Evolutionary conservation across 2,113 vertebrate species (phyloP).

Genomic region (Carassius auratus): DNA sequence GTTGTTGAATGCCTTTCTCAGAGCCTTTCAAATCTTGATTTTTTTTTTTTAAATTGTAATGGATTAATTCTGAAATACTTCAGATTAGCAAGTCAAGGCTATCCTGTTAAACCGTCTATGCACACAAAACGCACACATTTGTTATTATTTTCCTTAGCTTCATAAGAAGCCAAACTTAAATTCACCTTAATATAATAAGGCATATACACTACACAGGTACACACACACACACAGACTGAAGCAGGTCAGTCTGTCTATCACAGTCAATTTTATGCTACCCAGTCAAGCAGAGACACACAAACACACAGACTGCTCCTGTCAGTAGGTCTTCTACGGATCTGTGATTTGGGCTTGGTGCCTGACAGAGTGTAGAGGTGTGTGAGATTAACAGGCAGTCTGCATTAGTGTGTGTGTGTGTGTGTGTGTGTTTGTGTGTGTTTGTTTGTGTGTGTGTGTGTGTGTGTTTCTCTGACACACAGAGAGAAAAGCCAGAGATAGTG

Average conservation of each 20-base stretch:
- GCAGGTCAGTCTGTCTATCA: slow-evolving; percentile 13
- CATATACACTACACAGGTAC: not conserved
- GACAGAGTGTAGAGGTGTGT: slow-evolving; percentile 45
- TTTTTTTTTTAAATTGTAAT: not conserved
- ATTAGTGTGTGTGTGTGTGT: slow-evolving; percentile 20
- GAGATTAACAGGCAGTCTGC: slow-evolving; percentile 27
- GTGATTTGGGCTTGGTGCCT: slow-evolving; percentile 30
- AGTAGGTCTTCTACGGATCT: slow-evolving; percentile 40
- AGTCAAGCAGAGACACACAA: slow-evolving; percentile 26
- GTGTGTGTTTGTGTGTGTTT: too few species aligned
- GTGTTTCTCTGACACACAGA: not conserved
- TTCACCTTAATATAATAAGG: not conserved
- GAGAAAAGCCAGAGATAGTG: slow-evolving; percentile 4
- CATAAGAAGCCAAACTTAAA: not conserved
- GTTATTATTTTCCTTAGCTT: not conserved
- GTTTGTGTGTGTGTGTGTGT: too few species aligned
- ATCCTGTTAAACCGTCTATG: not conserved
- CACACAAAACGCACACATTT: not conserved
- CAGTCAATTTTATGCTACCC: slow-evolving; percentile 6
- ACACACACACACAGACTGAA: not conserved
- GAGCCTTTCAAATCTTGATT: not conserved
- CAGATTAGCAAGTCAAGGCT: not conserved
- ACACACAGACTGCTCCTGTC: slow-evolving; percentile 26
- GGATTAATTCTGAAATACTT: not conserved
- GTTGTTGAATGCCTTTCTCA: not conserved